phyloP scores from a whole-genome alignment of 2,888 invertebrate genomes.

The Dusona sp. region DNA sequence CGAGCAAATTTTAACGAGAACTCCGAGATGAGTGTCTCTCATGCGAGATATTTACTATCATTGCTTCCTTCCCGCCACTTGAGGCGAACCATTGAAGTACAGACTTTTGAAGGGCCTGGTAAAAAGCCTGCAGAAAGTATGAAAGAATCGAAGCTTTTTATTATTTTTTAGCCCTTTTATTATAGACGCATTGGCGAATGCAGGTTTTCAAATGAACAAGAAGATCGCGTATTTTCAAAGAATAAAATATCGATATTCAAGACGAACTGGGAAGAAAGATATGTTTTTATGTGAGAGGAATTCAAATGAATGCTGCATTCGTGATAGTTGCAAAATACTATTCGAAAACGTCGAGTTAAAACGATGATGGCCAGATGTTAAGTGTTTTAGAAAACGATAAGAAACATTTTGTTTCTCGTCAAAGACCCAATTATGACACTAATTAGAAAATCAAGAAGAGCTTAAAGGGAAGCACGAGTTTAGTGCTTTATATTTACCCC shows the following conservation, averaged over 20 bases:
- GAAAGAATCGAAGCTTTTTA: neutral
- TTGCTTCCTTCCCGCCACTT: neutral
- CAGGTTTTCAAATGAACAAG: neutral
- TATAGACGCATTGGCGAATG: neutral
- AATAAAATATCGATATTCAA: neutral
- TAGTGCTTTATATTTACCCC: neutral
- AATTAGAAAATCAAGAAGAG: neutral
- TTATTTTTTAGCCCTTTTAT: neutral
- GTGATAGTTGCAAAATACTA: neutral
- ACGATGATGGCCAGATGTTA: neutral
- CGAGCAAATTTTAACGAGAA: conserved; percentile 61
- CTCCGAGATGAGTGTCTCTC: conserved; percentile 44
- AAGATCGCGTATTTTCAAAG: neutral
- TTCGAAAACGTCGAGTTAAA: neutral
- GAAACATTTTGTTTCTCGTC: neutral
- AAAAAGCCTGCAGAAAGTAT: neutral
- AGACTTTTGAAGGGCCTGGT: neutral
- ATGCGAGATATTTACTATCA: conserved; percentile 51
- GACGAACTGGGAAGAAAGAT: neutral
- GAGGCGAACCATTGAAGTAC: neutral
- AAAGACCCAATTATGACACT: neutral
- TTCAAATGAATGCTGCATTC: neutral
- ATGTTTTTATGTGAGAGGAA: neutral
- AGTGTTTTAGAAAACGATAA: neutral
- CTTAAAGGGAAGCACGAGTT: conserved; percentile 4